Evolutionary conservation across 1,140 invertebrate genomes (phyloP), one percentile per base, ranked within the genome.

Genomic region (Drosophila repleta): DNA sequence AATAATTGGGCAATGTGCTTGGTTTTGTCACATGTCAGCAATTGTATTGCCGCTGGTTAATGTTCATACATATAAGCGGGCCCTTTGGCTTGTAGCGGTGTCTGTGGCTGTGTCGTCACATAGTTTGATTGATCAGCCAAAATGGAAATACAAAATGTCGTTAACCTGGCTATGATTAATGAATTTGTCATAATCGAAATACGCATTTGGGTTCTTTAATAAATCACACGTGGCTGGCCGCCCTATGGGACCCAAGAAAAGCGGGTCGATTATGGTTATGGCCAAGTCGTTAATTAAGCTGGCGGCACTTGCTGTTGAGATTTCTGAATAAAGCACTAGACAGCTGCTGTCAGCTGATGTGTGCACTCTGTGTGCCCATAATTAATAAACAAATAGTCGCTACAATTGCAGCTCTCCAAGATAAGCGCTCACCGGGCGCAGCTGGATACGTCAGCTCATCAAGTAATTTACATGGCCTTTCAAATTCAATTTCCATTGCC

Each of bases 391-490:
- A 82, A 76, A 87, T 82, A 79, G 79, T 74, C 63, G 53, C 52
- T 57, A 51, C 57, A 69, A 69, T 58, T 65, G 68, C 75, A 82
- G 75, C 81, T 82, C 82, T 13, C 62, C 51, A 20, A 60, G 55
- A 17, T 10, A 35, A 55, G 43, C 67, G 61, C 63, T 72, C 64
- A 57, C 64, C 56, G 45, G 61, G 52, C 83, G 65, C 82, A 88
- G 83, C 82, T 88, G 82, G 83, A 88, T 67, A 87, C 21, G 53
- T 73, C 63, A 48, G 69, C 70, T 85, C 81, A 87, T 85, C 82
- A 71, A 69, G 81, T 81, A 85, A 81, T 85, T 81, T 85, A 85
- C 81, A 87, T 85, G 81, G 81, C 78, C 81, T 85, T 85, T 85
- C 82, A 81, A 85, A 87, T 85, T 78, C 57, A n/a, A n/a, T n/a